Base-by-base conservation (phyloP, 53 echinoderm and acorn worm genomes). In the Patiria pectinifera region DNA sequence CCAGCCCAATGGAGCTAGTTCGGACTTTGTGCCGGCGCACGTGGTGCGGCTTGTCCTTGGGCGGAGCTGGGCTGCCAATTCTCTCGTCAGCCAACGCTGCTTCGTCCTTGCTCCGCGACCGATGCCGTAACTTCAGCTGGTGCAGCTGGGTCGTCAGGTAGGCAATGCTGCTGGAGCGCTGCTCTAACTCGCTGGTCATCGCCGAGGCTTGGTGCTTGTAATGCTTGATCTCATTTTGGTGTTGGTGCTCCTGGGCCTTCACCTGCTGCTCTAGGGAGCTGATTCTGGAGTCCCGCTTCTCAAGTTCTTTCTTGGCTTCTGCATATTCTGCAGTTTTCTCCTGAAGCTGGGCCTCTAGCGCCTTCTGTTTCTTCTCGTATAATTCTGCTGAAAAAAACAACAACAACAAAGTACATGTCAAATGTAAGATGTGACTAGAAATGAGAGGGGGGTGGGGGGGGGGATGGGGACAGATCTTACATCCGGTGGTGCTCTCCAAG, bases 131-230 rank as follows among this genome's bases (percentile, higher is more conserved):
- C 85, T 91, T 93, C 71, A 96, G 71, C 91, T 98, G 95, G 79
- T 96, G 98, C n/a, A 98, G 90, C 85, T 96, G 94, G 35, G 93
- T 95, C 11, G 96, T 97, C n/a, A 98, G 91, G 85, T 95, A 94
- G 9, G 98, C 98, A 11, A 98, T 95, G n/a, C 93, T 97, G n/a
- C 89, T 94, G 21, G 96, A 95, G 60, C 93, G 96, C 81, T 97
- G 91, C 25, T 98, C 98, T 35, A 96, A 92, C 69, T 98, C 98
- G 11, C 83, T 92, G 45, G 86, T 94, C 71, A 95, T 76, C 14
- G 91, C 19, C 46, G 86, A 48, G 23, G 91, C 78, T 62, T 94
- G 94, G 88, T 95, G 95, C 62, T 93, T 88, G 66, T 97, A 82
- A 70, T 94, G 93, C 62, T 94, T 92, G 18, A 95, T 87, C 69